Base-by-base conservation (phyloP, 2,888 invertebrate species). In the Prosopocoilus inquinatus region DNA sequence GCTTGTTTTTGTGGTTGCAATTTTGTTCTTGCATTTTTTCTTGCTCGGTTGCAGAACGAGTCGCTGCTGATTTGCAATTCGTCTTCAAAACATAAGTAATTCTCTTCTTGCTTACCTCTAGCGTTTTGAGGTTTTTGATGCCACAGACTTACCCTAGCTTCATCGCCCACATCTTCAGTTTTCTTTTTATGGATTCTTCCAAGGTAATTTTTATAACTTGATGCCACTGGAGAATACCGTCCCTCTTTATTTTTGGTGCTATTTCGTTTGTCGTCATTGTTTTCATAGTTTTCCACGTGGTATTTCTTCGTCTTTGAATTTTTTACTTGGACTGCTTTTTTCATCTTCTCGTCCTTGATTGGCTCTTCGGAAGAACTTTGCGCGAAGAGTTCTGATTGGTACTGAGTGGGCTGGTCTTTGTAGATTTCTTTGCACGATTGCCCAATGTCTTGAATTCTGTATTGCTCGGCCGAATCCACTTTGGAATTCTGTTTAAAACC, bases 11-110 rank as follows among this genome's bases (percentile, higher is more conserved):
- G 20, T 5, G 20, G 2, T 4, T 20, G 20, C 20, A 4, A 20
- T 20, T 20, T 20, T 13, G 13, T 16, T 13, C 1, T 28, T 32
- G 43, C 44, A 3, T n/a, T 34, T 9, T 32, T 20, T 15, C 32
- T 12, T 2, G 9, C 8, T 43, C 34, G 15, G 15, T 52, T 2
- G 3, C 38, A 20, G 46, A 11, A 38, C 38, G 38, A 46, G 36
- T 47, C 47, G 4, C 47, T 52, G n/a, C 45, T 51, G 2, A 46
- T 15, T 9, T 28, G 47, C 2, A 34, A 12, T 12, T 2, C 35
- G 11, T 47, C 47, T 15, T 33, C 16, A 15, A 47, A 47, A 8
- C 47, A 47, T n/a, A 47, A 9, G 2, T 47, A 47, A 11, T 15
- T 43, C 9, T n/a, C 3, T 3, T 28, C 20, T 28, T 28, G 5